phyloP scores from a whole-genome alignment of 2,888 invertebrate genomes.

The Tenodera sinensis region DNA sequence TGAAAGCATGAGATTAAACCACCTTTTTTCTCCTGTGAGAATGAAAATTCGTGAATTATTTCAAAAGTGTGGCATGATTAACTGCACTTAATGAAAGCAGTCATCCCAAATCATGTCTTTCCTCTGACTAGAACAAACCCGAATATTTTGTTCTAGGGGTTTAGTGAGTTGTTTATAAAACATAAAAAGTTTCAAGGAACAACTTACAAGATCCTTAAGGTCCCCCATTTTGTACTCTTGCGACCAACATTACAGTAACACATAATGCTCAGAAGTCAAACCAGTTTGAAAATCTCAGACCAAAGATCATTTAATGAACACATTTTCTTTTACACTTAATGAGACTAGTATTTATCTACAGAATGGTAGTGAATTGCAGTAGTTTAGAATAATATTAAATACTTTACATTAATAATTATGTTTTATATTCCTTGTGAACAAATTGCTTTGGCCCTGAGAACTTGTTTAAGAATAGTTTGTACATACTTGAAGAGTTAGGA shows the following conservation, averaged over 20 bases:
- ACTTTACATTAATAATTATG: not conserved
- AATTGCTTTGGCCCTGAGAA: not conserved
- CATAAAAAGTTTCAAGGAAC: not conserved
- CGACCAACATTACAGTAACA: not conserved
- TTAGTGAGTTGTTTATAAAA: not conserved
- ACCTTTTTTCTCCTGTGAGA: not conserved
- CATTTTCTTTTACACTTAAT: not conserved
- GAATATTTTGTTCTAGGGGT: not conserved
- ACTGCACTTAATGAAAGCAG: not conserved
- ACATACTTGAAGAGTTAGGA: not conserved
- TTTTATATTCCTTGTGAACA: not conserved
- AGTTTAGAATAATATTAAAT: not conserved
- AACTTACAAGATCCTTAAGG: not conserved
- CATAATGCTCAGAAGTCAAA: not conserved
- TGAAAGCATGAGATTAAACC: not conserved
- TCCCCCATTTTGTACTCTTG: constrained; percentile 14
- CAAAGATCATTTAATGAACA: not conserved
- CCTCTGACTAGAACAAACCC: not conserved
- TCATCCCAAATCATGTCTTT: not conserved
- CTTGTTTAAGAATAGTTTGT: not conserved
- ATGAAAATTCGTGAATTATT: not conserved
- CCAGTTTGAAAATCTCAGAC: not conserved
- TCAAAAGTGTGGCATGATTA: not conserved
- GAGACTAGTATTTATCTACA: not conserved
- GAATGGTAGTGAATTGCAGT: not conserved